phyloP scores from a whole-genome alignment of 2,797 vertebrate genomes.

The Xyrichtys novacula region DNA sequence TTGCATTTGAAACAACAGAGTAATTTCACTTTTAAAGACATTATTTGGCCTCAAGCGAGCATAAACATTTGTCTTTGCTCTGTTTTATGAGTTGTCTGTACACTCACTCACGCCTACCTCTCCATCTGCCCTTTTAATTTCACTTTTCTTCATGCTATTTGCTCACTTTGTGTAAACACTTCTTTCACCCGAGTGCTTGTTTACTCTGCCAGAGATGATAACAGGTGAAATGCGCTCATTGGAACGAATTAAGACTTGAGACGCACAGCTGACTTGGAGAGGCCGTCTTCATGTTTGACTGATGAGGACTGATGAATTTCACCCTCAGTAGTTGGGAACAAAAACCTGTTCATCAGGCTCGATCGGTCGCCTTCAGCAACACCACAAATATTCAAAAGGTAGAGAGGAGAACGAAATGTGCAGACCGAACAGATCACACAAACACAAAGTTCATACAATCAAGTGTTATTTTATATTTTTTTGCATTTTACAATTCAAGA shows the following conservation, averaged over 20 bases:
- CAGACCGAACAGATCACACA: slow-evolving; percentile 54
- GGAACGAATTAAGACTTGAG: neutral
- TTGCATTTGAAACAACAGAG: too few species aligned
- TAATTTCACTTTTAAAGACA: neutral
- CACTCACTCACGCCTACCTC: too few species aligned
- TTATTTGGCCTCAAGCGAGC: neutral
- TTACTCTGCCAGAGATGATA: neutral
- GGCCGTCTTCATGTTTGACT: neutral
- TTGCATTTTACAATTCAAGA: slow-evolving; percentile 88
- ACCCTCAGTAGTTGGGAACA: neutral
- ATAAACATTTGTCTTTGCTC: neutral
- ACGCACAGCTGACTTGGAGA: neutral
- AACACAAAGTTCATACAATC: slow-evolving; percentile 76
- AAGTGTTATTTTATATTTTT: slow-evolving; percentile 86
- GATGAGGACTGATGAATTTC: neutral
- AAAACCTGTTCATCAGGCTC: slow-evolving; percentile 39
- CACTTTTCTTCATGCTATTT: slow-evolving; percentile 1
- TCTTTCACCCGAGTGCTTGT: neutral
- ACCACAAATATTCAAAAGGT: rapidly evolving
- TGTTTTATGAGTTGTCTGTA: neutral
- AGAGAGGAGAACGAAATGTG: neutral
- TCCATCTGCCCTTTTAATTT: neutral
- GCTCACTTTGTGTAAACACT: slow-evolving; percentile 2
- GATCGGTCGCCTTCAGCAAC: neutral
- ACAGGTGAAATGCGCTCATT: neutral